Base-by-base conservation (phyloP, 2,113 vertebrate genomes). In the Scomber scombrus region DNA sequence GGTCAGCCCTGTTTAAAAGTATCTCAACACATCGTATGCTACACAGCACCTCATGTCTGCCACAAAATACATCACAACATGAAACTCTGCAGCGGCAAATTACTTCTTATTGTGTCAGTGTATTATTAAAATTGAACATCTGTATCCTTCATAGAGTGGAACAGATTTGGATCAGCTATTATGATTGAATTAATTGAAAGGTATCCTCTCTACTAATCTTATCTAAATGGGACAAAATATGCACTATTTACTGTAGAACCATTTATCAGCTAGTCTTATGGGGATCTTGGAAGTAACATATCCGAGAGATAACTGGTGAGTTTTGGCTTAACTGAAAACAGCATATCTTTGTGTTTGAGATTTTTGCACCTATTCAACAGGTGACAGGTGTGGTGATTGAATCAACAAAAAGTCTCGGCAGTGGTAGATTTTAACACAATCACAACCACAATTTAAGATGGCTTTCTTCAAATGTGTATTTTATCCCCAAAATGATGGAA, bases 151-250 rank as follows among this genome's bases (percentile, higher is more conserved):
- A 14, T 34, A 12, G 13, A 45, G 19, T 64, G n/a, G 31, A 51
- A 69, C n/a, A 29, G 43, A 66, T 73, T 69, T 81, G 11, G 40
- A 46, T 64, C 23, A 70, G 40, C 57, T 75, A 26, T 61, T 57
- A 40, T 71, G 15, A 46, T n/a, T 61, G 31, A 18, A 78, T 52
- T 5, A 29, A 61, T 16, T 69, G 19, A 46, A 51, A 51, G 47
- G 16, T 9, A 15, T 40, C 6, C 34, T 45, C 46, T 51, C 7
- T 31, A 4, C 18, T 19, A 11, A 34, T 60, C 55, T 58, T 2
- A 0, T n/a, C 15, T 18, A 43, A 49, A 29, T 46, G 15, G n/a
- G 29, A 51, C 13, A 5, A 34, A 12, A 13, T 74, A 14, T 63
- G 10, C 46, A 52, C 8, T 19, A 18, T 18, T 12, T 21, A n/a